Evolutionary conservation across 2,797 vertebrate genomes (phyloP).

Genomic region (Borostomias antarcticus): DNA sequence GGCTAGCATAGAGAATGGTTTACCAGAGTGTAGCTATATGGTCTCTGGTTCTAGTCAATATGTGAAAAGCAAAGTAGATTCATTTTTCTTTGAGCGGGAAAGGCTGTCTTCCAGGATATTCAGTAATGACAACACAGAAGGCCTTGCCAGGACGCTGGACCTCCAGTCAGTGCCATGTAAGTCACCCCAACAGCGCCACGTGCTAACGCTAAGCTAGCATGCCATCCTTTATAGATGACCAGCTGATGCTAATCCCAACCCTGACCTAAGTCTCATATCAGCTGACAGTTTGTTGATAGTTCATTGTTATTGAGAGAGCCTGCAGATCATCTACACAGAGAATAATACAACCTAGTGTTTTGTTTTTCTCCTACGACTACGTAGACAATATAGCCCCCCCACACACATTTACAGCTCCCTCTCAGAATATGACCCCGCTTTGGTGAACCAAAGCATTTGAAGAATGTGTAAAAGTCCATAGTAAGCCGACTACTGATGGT

Average conservation of each 20-base stretch:
- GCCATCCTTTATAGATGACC: no score
- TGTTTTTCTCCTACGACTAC: no score
- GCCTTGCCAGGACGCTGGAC: constrained; percentile 42
- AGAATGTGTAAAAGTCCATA: constrained; percentile 62
- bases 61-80: no score
- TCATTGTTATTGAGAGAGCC: no score
- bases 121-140: constrained; percentile 54
- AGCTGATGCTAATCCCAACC: no score
- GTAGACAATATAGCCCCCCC: no score
- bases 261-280: no score
- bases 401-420: constrained; percentile 47
- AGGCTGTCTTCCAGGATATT: no score
- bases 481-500: constrained; percentile 10
- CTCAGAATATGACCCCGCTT: constrained; percentile 9
- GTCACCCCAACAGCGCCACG: background rate
- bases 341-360: no score
- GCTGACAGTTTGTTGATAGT: no score
- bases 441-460: constrained; percentile 55
- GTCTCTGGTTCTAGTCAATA: constrained; percentile 33
- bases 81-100: constrained; percentile 47
- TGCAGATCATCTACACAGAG: no score
- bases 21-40: constrained; percentile 7
- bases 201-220: background rate
- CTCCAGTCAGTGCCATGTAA: constrained; percentile 6
- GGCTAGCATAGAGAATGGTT: constrained; percentile 23